These are phyloP conservation scores for Borostomias antarcticus DNA, from an alignment of 2,797 vertebrate species.

Conservation along the genomic window DNA sequence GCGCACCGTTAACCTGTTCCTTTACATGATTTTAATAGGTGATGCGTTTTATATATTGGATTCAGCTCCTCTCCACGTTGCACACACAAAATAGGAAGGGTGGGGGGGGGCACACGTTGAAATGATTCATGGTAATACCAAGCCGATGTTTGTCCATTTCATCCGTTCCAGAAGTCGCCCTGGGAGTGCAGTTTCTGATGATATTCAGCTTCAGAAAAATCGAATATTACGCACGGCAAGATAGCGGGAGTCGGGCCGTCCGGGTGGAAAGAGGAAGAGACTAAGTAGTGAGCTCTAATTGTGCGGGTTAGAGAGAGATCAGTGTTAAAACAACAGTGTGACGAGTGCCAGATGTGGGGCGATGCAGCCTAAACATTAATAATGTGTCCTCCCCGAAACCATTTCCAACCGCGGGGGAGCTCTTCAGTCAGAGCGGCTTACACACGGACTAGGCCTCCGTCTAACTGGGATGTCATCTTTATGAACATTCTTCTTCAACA, in stretches of 20 bases:
- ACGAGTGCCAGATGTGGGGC: constrained; percentile 80
- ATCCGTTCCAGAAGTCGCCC: constrained; percentile 29
- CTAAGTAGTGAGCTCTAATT: constrained; percentile 78
- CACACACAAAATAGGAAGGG: not conserved
- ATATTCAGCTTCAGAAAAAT: constrained; percentile 29
- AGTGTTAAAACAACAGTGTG: constrained; percentile 76
- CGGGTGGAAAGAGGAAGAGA: constrained; percentile 70
- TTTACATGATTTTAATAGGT: constrained; percentile 2
- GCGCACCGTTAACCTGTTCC: constrained; percentile 62
- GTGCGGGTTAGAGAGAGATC: constrained; percentile 77
- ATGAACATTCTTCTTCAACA: constrained; percentile 33
- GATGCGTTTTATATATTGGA: constrained; percentile 38
- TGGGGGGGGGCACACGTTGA: too few relatives aligned
- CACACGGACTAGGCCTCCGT: constrained; percentile 53
- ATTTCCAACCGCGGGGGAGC: constrained; percentile 66
- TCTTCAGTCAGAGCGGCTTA: constrained; percentile 65
- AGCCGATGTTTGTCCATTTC: constrained; percentile 39
- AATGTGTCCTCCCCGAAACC: constrained; percentile 70
- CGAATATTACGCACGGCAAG: constrained; percentile 58
- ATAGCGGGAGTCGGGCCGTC: constrained; percentile 61
- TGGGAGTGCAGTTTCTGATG: constrained; percentile 44
- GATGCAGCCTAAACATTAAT: constrained; percentile 76
- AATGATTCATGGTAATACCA: not conserved
- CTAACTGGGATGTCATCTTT: constrained; percentile 8
- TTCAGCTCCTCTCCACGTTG: not conserved